phyloP scores from a whole-genome alignment of 1,140 invertebrate species.

The Lepidurus arcticus region DNA sequence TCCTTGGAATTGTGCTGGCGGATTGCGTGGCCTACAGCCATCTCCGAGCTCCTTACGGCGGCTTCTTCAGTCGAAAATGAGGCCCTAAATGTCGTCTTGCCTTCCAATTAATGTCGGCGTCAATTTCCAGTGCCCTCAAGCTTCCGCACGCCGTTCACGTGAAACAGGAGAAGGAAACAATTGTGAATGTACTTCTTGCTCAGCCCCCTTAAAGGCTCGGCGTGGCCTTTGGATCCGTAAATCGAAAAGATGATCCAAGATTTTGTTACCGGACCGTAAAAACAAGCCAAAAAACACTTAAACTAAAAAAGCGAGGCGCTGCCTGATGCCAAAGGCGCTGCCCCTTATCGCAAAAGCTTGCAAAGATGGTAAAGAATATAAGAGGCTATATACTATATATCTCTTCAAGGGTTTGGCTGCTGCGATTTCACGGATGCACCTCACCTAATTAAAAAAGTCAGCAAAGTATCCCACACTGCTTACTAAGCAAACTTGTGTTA shows the following conservation, averaged over 20 bases:
- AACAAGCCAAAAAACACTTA: not conserved
- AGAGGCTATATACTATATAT: too few species aligned
- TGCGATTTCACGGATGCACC: too few species aligned
- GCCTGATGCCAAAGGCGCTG: not conserved
- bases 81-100: conserved; percentile 18
- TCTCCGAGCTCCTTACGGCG: conserved; percentile 7
- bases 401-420: too few species aligned
- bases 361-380: too few species aligned
- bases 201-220: not conserved
- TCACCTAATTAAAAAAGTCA: too few species aligned
- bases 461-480: too few species aligned
- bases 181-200: not conserved
- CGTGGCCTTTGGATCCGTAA: not conserved
- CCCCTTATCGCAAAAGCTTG: not conserved
- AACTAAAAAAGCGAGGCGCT: not conserved
- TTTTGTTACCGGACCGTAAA: not conserved
- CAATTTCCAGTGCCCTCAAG: not conserved
- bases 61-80: conserved; percentile 21
- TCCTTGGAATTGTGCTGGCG: not conserved
- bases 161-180: conserved; percentile 19
- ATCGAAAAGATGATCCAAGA: not conserved
- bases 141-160: conserved; percentile 5
- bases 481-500: too few species aligned
- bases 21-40: not conserved
- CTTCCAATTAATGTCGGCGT: conserved; percentile 21